Base-by-base conservation (phyloP, 2,888 invertebrate species). In the Lochmaea crataegi region DNA sequence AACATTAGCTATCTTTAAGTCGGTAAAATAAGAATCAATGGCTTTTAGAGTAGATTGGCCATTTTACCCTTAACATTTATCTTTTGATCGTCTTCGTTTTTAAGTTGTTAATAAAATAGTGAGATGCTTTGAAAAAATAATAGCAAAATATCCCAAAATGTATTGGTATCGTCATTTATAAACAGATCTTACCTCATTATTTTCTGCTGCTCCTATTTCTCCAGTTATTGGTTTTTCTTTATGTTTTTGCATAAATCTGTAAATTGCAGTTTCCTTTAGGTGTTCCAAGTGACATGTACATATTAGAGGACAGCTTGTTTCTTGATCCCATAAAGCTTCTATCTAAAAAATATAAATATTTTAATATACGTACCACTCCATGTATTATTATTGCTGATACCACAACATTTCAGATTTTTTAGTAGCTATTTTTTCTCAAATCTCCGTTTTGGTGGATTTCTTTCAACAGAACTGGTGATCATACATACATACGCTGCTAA, bases 221-320 rank as follows among this genome's bases (percentile, higher is more conserved):
- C 77, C 79, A 57, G 78, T 75, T 32, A 68, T 75, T 48, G 78
- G 76, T 65, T 80, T 81, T 70, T 81, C 82, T 74, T 85, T 83
- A n/a, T 85, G 82, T 66, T 82, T 83, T 72, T 85, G 84, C 77
- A 89, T 88, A 86, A 89, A 90, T 80, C 89, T 85, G 42, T 89
- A 87, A 74, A 90, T 88, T 64, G 90, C 87, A 61, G 90, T 86
- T 83, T 90, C 90, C 77, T 86, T 87, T 75, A 90, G 87, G 78
- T 89, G 88, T 71, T 89, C 88, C 80, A 89, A 84, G 74, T 89
- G 87, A 77, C 90, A 90, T n/a, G 88, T 88, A 77, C 90, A 90
- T 57, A 87, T 86, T 58, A 82, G 79, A 18, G 90, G 90, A 77
- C 90, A 90, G 68, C 80, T 78, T 45, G 79, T 77, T 65, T 85